Conservation (phyloP, 2,888 invertebrate species). For the Andrena dorsata region DNA sequence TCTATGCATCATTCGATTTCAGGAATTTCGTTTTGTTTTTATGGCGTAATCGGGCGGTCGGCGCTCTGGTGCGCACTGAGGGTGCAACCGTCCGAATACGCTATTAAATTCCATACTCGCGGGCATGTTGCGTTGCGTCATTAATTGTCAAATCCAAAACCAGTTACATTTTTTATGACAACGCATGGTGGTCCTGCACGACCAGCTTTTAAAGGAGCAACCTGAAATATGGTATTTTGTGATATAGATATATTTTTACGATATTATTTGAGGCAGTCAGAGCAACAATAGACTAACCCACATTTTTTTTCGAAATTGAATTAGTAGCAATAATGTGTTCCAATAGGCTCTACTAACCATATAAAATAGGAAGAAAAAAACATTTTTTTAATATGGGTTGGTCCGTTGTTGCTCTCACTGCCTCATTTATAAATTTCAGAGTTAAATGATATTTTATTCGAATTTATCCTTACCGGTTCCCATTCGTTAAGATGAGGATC, state of each 20-base stretch:
- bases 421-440: background rate
- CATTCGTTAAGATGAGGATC: slow-evolving; percentile 94
- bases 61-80: too few species aligned
- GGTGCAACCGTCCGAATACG: too few species aligned
- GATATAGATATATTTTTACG: background rate
- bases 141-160: slow-evolving; percentile 37
- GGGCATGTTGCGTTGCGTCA: background rate
- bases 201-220: slow-evolving; percentile 92
- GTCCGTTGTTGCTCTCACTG: too few species aligned
- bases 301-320: too few species aligned
- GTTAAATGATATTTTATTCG: slow-evolving; percentile 3
- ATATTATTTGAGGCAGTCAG: too few species aligned
- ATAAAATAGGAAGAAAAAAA: too few species aligned
- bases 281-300: too few species aligned
- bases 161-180: slow-evolving; percentile 85
- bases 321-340: too few species aligned
- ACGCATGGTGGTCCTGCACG: slow-evolving; percentile 96
- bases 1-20: background rate
- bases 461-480: slow-evolving; percentile 85
- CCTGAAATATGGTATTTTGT: slow-evolving; percentile 83
- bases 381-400: too few species aligned
- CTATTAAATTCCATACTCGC: slow-evolving; percentile 11
- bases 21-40: slow-evolving; percentile 22
- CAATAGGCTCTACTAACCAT: too few species aligned
- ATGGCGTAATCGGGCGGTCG: too few species aligned